Base-by-base conservation (phyloP, 2,888 invertebrate species). In the Rotaria sp. region DNA sequence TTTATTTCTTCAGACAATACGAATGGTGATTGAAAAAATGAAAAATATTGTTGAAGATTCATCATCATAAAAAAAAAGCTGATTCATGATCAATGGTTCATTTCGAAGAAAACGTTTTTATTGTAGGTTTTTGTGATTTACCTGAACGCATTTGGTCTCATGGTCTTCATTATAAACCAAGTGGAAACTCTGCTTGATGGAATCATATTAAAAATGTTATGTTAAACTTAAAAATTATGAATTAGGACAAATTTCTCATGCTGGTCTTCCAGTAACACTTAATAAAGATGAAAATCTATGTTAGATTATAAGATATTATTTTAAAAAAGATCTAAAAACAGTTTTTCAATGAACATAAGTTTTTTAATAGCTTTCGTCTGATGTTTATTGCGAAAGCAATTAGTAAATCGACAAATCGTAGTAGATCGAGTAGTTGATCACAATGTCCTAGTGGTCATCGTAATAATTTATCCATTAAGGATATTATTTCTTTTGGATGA, bases 11-110 rank as follows among this genome's bases (percentile, higher is more conserved):
- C 88, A 97, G 93, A 99, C 98, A 1, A 99, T 99, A 92, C 93
- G 97, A 88, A 97, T 99, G 96, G 92, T 99, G 57, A 94, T 99
- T n/a, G 97, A 97, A 90, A 99, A 99, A 92, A 95, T 99, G 95
- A 95, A 96, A 2, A 96, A 96, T 85, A 92, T 98, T 88, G 97
- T 97, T 26, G 95, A 97, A 74, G 90, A 90, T 50, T 94, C 94
- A 80, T 95, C 91, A 30, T 91, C 91, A 85, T n/a, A 90, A 93
- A 84, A 96, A 91, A n/a, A 92, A 93, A 89, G 93, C 93, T 48
- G 67, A 67, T 35, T 7, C 38, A 4, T 93, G 93, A 1, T 93
- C 93, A 0, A 94, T 94, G 84, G 94, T 96, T 0, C 41, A 75
- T 45, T 75, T 75, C 26, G 98, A 99, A 92, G 99, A 99, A 91